Evolutionary conservation across 30 jellyfish, hydroid and myxozoan species (phyloP), one percentile per base, ranked within the genome.

Genomic region (Chironex yamaguchii): DNA sequence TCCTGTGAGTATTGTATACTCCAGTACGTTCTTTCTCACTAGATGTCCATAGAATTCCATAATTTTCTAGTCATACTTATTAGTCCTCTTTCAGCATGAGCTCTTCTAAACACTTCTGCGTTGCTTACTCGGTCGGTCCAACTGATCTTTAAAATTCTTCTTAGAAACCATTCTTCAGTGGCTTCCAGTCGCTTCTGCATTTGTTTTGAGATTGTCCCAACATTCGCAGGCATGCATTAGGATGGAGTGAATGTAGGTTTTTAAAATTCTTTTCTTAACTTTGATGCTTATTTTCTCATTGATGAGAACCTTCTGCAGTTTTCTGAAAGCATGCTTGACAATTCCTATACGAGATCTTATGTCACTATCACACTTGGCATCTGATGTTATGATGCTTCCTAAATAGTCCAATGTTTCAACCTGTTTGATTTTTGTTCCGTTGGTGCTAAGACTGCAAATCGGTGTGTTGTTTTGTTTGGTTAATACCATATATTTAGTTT

Each of bases 351-450:
- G 36, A 34, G 36, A 34, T 35, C 4, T 27, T 2, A 70, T 70
- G 20, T 70, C 67, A n/a, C 9, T 42, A 28, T 29, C 54, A n/a
- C 65, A 3, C 48, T 31, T 34, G 32, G 36, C 29, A 34, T 70
- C 54, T n/a, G 67, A 30, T 34, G 83, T 70, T 28, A 70, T 21
- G 62, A 70, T 23, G 67, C 83, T 70, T 14, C 83, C 67, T n/a
- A 70, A 24, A 34, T 33, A 70, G 29, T 14, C 48, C 25, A 42
- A 70, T 25, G 27, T 49, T 24, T 73, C 70, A 71, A 73, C 52
- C 52, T 73, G 74, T 58, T 73, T 20, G 23, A 73, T 33, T 11
- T 20, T 31, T 36, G 34, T 62, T 48, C n/a, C n/a, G n/a, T 48
- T 54, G 4, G 52, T 51, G 73, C 52, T 73, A 21, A 73, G 27